phyloP scores from a whole-genome alignment of 2,797 vertebrate species.

The Dendrocincla tyrannina region DNA sequence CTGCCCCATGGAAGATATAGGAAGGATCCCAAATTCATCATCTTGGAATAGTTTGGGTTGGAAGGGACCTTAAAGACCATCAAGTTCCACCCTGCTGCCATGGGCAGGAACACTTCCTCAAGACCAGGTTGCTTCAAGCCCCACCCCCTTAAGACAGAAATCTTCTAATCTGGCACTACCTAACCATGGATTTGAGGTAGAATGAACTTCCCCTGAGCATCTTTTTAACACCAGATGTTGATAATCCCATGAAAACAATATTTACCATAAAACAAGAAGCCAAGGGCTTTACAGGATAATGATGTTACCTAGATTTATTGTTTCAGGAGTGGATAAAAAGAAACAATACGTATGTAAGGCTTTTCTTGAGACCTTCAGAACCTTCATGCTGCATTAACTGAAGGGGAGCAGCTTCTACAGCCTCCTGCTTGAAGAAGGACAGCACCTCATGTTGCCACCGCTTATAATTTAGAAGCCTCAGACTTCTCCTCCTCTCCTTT shows the following conservation, averaged over 20 bases:
- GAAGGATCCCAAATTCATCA: background rate
- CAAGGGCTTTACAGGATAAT: background rate
- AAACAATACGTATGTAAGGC: background rate
- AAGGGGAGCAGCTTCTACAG: background rate
- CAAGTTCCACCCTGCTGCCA: background rate
- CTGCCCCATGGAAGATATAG: background rate
- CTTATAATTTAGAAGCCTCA: background rate
- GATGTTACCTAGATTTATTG: background rate
- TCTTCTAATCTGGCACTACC: background rate
- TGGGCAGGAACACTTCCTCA: background rate
- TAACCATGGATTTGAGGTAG: background rate
- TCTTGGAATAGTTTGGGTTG: background rate
- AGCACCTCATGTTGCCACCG: background rate
- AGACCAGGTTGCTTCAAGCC: background rate
- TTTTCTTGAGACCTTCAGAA: background rate
- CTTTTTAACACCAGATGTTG: background rate
- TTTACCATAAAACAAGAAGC: background rate
- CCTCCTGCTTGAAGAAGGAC: background rate
- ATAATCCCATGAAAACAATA: background rate
- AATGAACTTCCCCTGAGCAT: background rate
- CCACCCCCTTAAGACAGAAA: background rate
- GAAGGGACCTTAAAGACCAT: background rate
- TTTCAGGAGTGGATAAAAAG: background rate
- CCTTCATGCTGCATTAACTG: background rate
- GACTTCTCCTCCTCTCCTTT: conserved; percentile 27